Evolutionary conservation across 1,140 invertebrate species (phyloP).

Genomic region (Ceratina japonica): DNA sequence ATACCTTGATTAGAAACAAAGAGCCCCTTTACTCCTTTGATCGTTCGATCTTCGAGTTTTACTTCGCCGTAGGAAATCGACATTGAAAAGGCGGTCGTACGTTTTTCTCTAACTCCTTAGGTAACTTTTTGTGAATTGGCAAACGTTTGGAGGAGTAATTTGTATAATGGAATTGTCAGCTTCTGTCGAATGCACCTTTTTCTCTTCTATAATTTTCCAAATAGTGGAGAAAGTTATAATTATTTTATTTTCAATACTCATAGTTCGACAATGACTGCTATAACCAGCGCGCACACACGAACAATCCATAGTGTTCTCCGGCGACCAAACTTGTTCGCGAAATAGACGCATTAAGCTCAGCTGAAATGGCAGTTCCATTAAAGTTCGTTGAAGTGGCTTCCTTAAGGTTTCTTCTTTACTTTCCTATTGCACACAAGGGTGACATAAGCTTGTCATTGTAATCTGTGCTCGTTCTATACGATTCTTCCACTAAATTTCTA

Average conservation of each 20-base stretch:
- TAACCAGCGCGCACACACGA: neutral
- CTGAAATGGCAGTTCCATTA: neutral
- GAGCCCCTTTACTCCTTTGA: neutral
- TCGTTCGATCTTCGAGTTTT: neutral
- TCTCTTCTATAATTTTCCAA: too few relatives aligned
- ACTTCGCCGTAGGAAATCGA: neutral
- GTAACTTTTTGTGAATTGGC: too few relatives aligned
- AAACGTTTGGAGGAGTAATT: too few relatives aligned
- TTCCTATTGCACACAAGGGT: conserved; percentile 32
- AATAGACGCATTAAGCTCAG: conserved; percentile 21
- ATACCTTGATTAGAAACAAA: conserved; percentile 27
- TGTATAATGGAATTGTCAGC: too few relatives aligned
- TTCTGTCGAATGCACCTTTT: too few relatives aligned
- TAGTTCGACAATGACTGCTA: conserved; percentile 1
- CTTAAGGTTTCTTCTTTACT: conserved; percentile 42
- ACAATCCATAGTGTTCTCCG: neutral
- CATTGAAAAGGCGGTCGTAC: neutral
- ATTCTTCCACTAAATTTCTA: too few relatives aligned
- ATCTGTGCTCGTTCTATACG: neutral
- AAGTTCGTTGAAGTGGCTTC: neutral
- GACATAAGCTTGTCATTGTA: conserved; percentile 14
- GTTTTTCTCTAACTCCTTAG: too few relatives aligned
- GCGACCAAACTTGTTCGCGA: neutral
- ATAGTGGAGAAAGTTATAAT: too few relatives aligned
- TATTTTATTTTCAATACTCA: neutral